Evolutionary conservation across 2,113 vertebrate species (phyloP).

Genomic region (Fregetta grallaria): DNA sequence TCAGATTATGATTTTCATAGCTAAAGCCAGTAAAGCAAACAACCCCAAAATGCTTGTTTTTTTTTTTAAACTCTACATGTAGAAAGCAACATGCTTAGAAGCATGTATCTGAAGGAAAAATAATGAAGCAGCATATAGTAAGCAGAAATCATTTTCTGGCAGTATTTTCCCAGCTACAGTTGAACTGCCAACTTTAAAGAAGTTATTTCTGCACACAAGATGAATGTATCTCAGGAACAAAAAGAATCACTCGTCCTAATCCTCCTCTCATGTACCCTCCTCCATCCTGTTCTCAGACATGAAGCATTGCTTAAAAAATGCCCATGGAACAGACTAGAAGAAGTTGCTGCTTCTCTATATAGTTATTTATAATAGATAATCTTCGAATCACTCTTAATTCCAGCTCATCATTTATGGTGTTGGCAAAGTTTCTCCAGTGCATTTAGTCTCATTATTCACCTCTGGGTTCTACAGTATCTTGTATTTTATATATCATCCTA

Average conservation of each 20-base stretch:
- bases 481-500: not conserved
- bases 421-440: conserved; percentile 9
- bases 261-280: not conserved
- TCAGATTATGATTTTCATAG: not conserved
- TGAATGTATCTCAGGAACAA: conserved; percentile 15
- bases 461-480: not conserved
- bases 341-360: not conserved
- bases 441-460: conserved; percentile 45
- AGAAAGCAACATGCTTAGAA: not conserved
- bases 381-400: conserved; percentile 47
- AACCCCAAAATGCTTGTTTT: not conserved
- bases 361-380: conserved; percentile 50
- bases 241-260: conserved; percentile 10
- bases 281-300: conserved; percentile 17
- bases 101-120: not conserved
- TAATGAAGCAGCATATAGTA: not conserved
- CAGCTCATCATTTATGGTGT: conserved; percentile 24
- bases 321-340: not conserved
- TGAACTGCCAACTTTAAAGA: conserved; percentile 27
- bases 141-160: conserved; percentile 4
- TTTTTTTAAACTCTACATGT: not conserved
- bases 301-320: conserved; percentile 28
- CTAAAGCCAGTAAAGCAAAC: not conserved
- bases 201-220: conserved; percentile 44
- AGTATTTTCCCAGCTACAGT: conserved; percentile 13